A percentile compares a stretch with the other conserved stretches of the same genome.
These are phyloP conservation scores for Larimichthys crocea DNA, from an alignment of 2,113 vertebrate genomes.

Conservation along the genomic window DNA sequence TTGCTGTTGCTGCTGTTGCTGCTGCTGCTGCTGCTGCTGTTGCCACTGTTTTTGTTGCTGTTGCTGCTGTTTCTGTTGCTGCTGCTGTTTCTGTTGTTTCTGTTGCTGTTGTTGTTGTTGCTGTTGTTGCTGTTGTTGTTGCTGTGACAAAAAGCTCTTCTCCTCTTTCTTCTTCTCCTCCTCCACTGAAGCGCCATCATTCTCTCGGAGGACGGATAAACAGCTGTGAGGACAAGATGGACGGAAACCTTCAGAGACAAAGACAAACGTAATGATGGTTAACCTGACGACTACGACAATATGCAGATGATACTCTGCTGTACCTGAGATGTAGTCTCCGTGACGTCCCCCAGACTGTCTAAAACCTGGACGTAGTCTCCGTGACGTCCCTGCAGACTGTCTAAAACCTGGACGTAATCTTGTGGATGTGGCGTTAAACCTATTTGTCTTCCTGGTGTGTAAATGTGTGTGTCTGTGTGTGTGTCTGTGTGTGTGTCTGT, in stretches of 20 bases:
- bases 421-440: neutral
- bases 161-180: conserved; percentile 17
- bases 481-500: neutral
- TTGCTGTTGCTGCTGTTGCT: too few relatives aligned
- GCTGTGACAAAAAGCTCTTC: neutral
- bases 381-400: too few relatives aligned
- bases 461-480: neutral
- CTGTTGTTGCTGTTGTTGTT: too few relatives aligned
- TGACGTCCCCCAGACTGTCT: too few relatives aligned
- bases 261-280: neutral
- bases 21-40: too few relatives aligned
- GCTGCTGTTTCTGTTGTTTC: too few relatives aligned
- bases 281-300: too few relatives aligned
- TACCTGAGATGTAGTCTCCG: neutral
- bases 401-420: too few relatives aligned
- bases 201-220: conserved; percentile 25
- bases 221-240: conserved; percentile 35
- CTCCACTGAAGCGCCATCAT: neutral
- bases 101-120: too few relatives aligned
- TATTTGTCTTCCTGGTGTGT: conserved; percentile 8
- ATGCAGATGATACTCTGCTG: conserved; percentile 10
- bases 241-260: conserved; percentile 35
- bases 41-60: too few relatives aligned
- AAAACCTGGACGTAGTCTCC: too few relatives aligned
- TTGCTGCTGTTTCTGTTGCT: too few relatives aligned